Evolutionary conservation across 2,113 vertebrate species (phyloP).

Genomic region (Odobenus rosmarus): DNA sequence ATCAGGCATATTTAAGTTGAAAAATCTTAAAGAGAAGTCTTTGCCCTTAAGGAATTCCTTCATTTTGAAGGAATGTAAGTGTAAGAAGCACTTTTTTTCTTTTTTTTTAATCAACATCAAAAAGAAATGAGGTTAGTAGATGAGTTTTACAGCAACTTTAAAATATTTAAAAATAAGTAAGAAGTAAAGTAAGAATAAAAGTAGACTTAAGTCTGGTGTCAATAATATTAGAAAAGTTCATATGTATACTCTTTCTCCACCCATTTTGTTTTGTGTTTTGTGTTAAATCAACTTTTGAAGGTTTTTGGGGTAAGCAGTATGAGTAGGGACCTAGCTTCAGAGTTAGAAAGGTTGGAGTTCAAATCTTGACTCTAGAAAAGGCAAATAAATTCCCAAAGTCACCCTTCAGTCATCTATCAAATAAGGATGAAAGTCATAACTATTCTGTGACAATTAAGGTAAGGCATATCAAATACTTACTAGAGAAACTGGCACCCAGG

Average conservation of each 20-base stretch:
- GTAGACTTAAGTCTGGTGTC: not conserved
- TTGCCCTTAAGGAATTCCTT: not conserved
- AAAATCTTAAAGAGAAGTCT: not conserved
- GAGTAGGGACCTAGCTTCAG: not conserved
- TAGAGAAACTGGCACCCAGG: not conserved
- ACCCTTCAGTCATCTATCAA: not conserved
- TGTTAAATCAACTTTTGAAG: not conserved
- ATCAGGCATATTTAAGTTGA: not conserved
- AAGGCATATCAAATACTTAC: not conserved
- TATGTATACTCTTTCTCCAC: not conserved
- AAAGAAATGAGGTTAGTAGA: not conserved
- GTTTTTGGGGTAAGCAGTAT: not conserved
- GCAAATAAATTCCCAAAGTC: not conserved
- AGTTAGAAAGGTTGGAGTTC: not conserved
- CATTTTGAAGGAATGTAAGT: too few relatives aligned
- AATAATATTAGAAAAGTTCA: not conserved
- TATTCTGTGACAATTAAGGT: not conserved
- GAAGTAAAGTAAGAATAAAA: conserved; percentile 11
- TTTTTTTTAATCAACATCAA: not conserved
- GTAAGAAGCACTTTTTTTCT: not conserved
- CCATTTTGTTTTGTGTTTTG: too few relatives aligned
- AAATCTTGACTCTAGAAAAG: not conserved
- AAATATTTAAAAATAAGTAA: not conserved
- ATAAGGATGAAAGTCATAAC: not conserved
- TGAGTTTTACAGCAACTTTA: not conserved